Evolutionary conservation across 2,888 invertebrate genomes (phyloP), one percentile per base, ranked within the genome.

Genomic region (Shargacucullia verbasci): DNA sequence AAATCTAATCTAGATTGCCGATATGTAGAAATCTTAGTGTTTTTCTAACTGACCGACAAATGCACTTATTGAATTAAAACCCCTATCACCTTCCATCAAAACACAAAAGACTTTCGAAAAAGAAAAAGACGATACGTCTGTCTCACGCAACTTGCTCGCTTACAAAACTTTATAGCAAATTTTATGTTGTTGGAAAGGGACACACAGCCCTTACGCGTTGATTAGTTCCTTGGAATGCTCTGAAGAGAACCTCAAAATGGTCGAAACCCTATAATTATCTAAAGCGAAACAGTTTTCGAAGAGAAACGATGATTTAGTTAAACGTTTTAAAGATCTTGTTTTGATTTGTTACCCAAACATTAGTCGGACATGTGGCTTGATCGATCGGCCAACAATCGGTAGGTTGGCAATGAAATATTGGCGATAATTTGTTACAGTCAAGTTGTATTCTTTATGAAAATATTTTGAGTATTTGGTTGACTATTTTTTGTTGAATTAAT

Each of bases 251-350:
- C 80, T 78, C 76, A 56, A 61, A 70, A 80, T 73, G 70, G 76
- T 70, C 83, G 82, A 87, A 84, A 90, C 83, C 83, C 89, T 92
- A 87, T 92, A 92, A 92, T 93, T 92, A 93, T 91, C 90, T 88
- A 90, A 89, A 91, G 86, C 85, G 86, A 87, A 89, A 85, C 86
- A 82, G 80, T 90, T 91, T 92, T 91, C 81, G 84, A 82, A 85
- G 83, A 86, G 89, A 89, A 90, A 88, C 87, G 86, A 90, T 89
- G 90, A 87, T 92, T 92, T 91, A 91, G 89, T 92, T 90, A 92
- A 92, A 90, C 87, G 89, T 86, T 92, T 90, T 88, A 86, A 85
- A 89, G 83, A 82, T 81, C 83, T 83, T 82, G 83, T 89, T 89
- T 90, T 92, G 92, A 91, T 92, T 92, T 92, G 92, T 92, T 83